Base-by-base conservation (phyloP, 2,888 invertebrate species). In the Taenaris catops region DNA sequence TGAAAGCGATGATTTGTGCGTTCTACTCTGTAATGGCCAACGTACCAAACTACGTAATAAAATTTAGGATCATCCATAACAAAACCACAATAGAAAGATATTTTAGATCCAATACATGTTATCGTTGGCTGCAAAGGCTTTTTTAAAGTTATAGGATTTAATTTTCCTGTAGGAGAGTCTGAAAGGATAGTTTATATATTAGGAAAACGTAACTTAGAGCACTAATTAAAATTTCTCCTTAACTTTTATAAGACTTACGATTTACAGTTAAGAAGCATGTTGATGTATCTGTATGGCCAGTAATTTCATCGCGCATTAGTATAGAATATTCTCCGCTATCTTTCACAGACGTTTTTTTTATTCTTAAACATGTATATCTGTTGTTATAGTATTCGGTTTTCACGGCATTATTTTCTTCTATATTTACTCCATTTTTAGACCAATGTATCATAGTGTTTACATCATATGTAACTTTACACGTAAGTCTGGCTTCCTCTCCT, bases 1-100 rank as follows among this genome's bases (percentile, higher is more conserved):
- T 44, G 34, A 38, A 62, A 64, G n/a, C 47, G 45, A 9, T 50
- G 55, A 38, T 56, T 59, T 8, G 53, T 55, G 1, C 61, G 46
- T 27, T 58, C 55, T 1, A 62, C 51, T 39, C 41, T 52, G 11
- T 48, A 54, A 14, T 40, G 49, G 0, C 63, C 63, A 7, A 63
- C 35, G 16, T 54, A 46, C 64, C 64, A 65, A 2, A 60, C 51
- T 0, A 57, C 58, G 14, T 46, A 58, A 35, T 41, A 57, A 33
- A 49, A 56, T 11, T 34, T 38, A 0, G 46, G 23, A 7, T 58
- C 49, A 3, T 40, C 20, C 0, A 54, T 8, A n/a, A 29, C 39
- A 8, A 58, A 63, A 29, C 41, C 34, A 27, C 62, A 62, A 10
- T 41, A 45, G 1, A 57, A 53, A 0, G 46, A 21, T 8, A 61